Evolutionary conservation across 2,113 vertebrate species (phyloP), one percentile per base, ranked within the genome.

Genomic region (Syngnathoides biaculeatus): DNA sequence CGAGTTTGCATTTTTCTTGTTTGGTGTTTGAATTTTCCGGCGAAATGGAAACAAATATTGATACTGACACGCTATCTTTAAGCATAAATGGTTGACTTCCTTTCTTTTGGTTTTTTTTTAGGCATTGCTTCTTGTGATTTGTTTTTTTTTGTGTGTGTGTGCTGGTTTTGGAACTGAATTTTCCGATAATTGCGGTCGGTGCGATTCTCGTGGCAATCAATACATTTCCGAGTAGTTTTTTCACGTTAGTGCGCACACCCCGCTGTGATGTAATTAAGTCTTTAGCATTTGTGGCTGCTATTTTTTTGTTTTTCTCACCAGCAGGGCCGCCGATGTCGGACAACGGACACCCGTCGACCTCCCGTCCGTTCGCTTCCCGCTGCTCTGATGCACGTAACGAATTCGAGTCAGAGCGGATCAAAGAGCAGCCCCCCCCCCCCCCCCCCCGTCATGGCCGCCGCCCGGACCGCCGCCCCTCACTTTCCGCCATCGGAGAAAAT

Each of bases 321-420:
- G 27, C 26, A 1, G 9, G 11, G 14, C 55, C 8, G 22, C 30
- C 24, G 20, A 35, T 59, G 55, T 72, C 67, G 56, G 62, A 58
- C 30, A 12, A 1, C 40, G 20, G 75, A 69, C 56, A 65, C 38
- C 56, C 19, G 3, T 19, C 68, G 67, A 67, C 80, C 77, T 81
- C 55, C 26, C 55, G 14, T 9, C 26, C 26, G 55, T 71, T 79
- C 69, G 62, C 67, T 80, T 78, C 67, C 69, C 56, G 43, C 55
- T 64, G 56, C 24, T 64, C 27, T 72, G 65, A 80, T 75, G 70
- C 69, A 52, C 38, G 30, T 75, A 79, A 81, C 84, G 65, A 77
- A 87, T 77, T 75, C 73, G 59, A 50, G 63, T 70, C 60, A 55
- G 39, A 38, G 45, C 40, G 76, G 75, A 84, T 77, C 59, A 80